Base-by-base conservation (phyloP, 2,888 invertebrate genomes). In the Meloe dianella region DNA sequence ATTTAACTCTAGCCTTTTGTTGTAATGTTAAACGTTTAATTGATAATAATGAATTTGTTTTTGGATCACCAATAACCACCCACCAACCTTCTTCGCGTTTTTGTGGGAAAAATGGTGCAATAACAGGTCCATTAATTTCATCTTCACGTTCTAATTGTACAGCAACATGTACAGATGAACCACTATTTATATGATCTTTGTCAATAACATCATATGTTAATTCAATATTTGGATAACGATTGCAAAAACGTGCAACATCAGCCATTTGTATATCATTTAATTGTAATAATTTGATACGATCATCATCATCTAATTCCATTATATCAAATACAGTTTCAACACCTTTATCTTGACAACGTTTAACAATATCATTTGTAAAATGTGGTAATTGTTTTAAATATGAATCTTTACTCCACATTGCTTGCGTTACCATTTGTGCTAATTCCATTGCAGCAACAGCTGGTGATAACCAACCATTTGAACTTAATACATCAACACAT, bases 381-480 rank as follows among this genome's bases (percentile, higher is more conserved):
- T 99, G 98, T 1, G 99, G 99, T 81, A 99, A 85, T 81, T 99
- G 99, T 70, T 97, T 92, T 69, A 99, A 87, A 81, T 98, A 97
- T 0, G 97, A 96, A 85, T 99, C 99, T 84, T 97, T 98, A 78
- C 94, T 96, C 97, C 98, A 99, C 97, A 99, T 97, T 10, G 98
- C 98, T 85, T 99, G 99, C 0, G 99, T 99, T 2, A 96, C 95
- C 98, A 99, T 99, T 86, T 99, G 99, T 0, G 98, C 97, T 78
- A 99, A 86, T 85, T 99, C 99, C 99, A 99, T 99, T 77, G 98
- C 98, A 20, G 98, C 97, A 51, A 99, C 95, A 4, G 98, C 99
- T 0, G 99, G 98, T 0, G 96, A 92, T 60, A 99, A 86, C 99
- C 99, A 99, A 35, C 99, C 98, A 78, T 97, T 98, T 57, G 96